phyloP scores from a whole-genome alignment of 2,888 invertebrate species.

The Drosophila meridionalis region DNA sequence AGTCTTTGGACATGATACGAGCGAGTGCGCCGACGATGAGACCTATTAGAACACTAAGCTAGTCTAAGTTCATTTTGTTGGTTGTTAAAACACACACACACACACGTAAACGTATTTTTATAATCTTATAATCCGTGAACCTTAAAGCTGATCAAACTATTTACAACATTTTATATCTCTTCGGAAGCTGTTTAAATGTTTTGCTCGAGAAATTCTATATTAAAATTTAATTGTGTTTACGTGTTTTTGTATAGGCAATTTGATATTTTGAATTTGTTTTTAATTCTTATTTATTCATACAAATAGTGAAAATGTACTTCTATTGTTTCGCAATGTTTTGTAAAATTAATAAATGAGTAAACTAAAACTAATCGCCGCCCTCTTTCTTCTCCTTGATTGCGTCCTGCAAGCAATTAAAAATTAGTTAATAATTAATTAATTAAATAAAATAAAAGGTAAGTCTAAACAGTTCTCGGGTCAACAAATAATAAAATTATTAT shows the following conservation, averaged over 20 bases:
- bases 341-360: slow-evolving; percentile 33
- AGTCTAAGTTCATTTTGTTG: slow-evolving; percentile 42
- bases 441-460: not conserved
- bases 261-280: slow-evolving; percentile 60
- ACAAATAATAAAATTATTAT: not conserved
- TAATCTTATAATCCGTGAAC: slow-evolving; percentile 11
- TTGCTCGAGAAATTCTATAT: slow-evolving; percentile 22
- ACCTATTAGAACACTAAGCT: slow-evolving; percentile 64
- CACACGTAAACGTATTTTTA: not conserved
- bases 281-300: slow-evolving; percentile 65
- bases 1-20: slow-evolving; percentile 96
- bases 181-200: slow-evolving; percentile 21
- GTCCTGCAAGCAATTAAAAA: slow-evolving; percentile 86
- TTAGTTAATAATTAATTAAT: not conserved
- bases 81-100: slow-evolving; percentile 30
- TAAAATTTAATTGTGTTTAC: slow-evolving; percentile 43
- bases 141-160: slow-evolving; percentile 29
- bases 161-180: slow-evolving; percentile 40
- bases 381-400: slow-evolving; percentile 95
- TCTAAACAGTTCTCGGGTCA: not conserved
- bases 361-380: slow-evolving; percentile 88
- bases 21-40: slow-evolving; percentile 92
- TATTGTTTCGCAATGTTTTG: slow-evolving; percentile 49
- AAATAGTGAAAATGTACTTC: slow-evolving; percentile 49
- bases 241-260: slow-evolving; percentile 11